These are phyloP conservation scores for Oreochromis aureus DNA, from an alignment of 2,113 vertebrate species.

Conservation along the genomic window DNA sequence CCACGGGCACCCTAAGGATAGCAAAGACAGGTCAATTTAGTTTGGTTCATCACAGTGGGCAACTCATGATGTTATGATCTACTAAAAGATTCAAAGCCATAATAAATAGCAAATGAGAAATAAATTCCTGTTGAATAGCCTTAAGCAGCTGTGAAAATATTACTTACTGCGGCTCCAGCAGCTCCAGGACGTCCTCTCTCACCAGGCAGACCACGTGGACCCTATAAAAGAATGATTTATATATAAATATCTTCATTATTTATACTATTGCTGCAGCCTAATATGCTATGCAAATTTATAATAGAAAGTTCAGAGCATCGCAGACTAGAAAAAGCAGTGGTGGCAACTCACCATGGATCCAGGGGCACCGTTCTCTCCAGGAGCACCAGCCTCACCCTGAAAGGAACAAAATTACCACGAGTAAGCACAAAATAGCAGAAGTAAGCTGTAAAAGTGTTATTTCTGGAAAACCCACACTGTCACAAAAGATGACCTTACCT, in stretches of 20 bases:
- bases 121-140: background rate
- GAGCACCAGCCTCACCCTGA: constrained; percentile 86
- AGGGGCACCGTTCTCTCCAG: constrained; percentile 89
- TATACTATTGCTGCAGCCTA: background rate
- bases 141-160: background rate
- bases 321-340: background rate
- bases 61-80: background rate
- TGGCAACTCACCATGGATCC: constrained; percentile 83
- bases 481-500: constrained; percentile 67
- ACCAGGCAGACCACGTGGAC: constrained; percentile 92
- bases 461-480: background rate
- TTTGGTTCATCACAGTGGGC: background rate
- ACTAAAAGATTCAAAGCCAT: background rate
- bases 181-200: constrained; percentile 93
- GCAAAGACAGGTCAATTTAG: background rate
- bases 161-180: constrained; percentile 89
- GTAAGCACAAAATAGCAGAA: background rate
- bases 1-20: constrained; percentile 86
- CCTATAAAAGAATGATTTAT: constrained; percentile 66
- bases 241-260: background rate
- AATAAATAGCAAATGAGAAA: background rate
- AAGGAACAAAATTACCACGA: background rate
- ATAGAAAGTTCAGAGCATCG: background rate
- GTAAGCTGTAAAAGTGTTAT: background rate
- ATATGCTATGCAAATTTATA: background rate